These are phyloP conservation scores for Hylaea fasciaria DNA, from an alignment of 2,888 invertebrate species.

Conservation along the genomic window DNA sequence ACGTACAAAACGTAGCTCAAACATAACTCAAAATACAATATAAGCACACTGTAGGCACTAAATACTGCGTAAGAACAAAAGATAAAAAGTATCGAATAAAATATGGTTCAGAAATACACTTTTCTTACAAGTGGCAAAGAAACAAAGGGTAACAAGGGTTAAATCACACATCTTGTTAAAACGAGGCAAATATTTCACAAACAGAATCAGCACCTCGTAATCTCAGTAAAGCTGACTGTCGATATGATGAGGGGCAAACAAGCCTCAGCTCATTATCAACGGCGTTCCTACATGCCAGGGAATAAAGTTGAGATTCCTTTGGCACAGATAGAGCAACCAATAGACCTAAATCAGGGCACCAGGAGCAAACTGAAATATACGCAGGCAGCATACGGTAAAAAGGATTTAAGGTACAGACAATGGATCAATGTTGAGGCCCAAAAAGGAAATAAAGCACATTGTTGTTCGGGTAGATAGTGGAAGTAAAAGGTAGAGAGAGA, in stretches of 20 bases:
- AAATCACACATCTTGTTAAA: constrained; percentile 33
- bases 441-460: no score
- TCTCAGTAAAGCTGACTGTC: constrained; percentile 55
- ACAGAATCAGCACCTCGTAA: constrained; percentile 56
- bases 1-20: no score
- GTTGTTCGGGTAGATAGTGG: no score
- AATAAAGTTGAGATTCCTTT: constrained; percentile 47
- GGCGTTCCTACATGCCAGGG: constrained; percentile 38
- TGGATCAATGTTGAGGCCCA: constrained; percentile 34
- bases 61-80: no score
- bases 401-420: constrained; percentile 55
- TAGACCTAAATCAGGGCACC: constrained; percentile 50
- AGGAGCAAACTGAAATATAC: constrained; percentile 64
- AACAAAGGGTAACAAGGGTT: constrained; percentile 32
- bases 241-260: constrained; percentile 50
- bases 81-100: no score
- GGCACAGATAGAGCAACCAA: constrained; percentile 40
- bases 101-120: constrained; percentile 15
- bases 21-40: no score
- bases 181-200: constrained; percentile 45
- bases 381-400: constrained; percentile 64
- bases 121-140: constrained; percentile 26
- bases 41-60: no score
- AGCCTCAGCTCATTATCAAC: constrained; percentile 38
- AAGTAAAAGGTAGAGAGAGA: no score